Percentiles rank a stretch among this genome's conserved stretches.
These are phyloP conservation scores for Lophochroa leadbeateri DNA, from an alignment of 2,113 vertebrate genomes.

Conservation along the genomic window DNA sequence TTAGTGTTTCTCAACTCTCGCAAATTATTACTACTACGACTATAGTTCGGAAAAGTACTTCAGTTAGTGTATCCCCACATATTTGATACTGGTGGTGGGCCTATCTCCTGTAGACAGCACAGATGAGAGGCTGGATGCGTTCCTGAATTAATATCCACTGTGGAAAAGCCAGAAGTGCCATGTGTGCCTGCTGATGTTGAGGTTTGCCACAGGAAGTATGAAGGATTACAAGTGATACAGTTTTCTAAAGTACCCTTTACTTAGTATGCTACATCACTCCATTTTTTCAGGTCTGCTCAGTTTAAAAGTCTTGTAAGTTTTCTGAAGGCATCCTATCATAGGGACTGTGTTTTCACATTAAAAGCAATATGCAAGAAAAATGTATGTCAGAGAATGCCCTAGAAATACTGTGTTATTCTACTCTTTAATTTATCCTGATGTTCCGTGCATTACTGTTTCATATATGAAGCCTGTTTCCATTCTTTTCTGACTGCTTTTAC, in stretches of 20 bases:
- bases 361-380: background rate
- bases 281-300: background rate
- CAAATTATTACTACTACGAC: background rate
- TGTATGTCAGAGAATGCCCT: background rate
- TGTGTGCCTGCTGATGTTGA: background rate
- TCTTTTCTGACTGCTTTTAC: background rate
- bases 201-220: background rate
- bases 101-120: background rate
- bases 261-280: background rate
- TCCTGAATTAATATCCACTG: background rate
- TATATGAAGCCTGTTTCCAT: background rate
- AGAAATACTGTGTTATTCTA: background rate
- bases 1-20: background rate
- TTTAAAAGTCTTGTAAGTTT: background rate
- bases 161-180: background rate
- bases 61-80: background rate
- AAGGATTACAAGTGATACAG: background rate
- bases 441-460: background rate
- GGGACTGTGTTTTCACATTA: background rate
- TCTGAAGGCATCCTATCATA: background rate
- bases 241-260: background rate
- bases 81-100: background rate
- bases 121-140: fast-evolving
- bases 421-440: background rate
- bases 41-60: background rate